Percentiles rank a stretch among this genome's conserved stretches.
Evolutionary conservation across 2,113 vertebrate species (phyloP).

Genomic region (Arothron firmamentum): DNA sequence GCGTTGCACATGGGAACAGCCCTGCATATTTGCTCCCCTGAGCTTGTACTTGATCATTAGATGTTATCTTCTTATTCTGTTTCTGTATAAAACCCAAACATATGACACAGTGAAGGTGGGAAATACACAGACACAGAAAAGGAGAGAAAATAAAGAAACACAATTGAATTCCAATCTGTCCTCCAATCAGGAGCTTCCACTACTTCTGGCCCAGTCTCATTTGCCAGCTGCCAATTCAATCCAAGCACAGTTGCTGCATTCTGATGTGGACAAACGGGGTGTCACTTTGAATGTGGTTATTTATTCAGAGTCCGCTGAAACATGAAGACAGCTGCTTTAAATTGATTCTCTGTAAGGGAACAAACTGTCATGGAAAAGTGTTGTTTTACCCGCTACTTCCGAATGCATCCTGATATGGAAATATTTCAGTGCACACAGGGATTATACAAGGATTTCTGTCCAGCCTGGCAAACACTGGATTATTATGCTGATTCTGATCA

Average conservation of each 20-base stretch:
- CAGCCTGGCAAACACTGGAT: too few species aligned
- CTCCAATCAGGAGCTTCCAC: conserved; percentile 54
- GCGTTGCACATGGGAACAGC: too few species aligned
- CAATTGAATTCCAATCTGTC: conserved; percentile 51
- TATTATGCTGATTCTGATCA: too few species aligned
- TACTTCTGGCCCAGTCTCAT: conserved; percentile 51
- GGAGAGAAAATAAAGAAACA: conserved; percentile 19
- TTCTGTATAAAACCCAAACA: background rate
- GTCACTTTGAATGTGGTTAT: conserved; percentile 74
- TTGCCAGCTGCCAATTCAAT: conserved; percentile 59
- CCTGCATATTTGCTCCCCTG: too few species aligned
- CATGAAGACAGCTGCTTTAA: conserved; percentile 55
- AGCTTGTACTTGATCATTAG: too few species aligned
- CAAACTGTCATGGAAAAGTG: conserved; percentile 13
- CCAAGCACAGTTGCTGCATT: conserved; percentile 40
- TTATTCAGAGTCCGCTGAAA: conserved; percentile 58
- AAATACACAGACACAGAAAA: conserved; percentile 7
- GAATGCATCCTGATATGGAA: too few species aligned
- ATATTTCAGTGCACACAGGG: too few species aligned
- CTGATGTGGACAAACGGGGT: conserved; percentile 51
- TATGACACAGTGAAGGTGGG: background rate
- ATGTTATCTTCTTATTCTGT: too few species aligned
- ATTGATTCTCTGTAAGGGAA: conserved; percentile 52
- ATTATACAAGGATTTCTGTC: too few species aligned
- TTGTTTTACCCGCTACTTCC: background rate